Conservation (phyloP, 2,888 invertebrate genomes). For the Apamea monoglypha region DNA sequence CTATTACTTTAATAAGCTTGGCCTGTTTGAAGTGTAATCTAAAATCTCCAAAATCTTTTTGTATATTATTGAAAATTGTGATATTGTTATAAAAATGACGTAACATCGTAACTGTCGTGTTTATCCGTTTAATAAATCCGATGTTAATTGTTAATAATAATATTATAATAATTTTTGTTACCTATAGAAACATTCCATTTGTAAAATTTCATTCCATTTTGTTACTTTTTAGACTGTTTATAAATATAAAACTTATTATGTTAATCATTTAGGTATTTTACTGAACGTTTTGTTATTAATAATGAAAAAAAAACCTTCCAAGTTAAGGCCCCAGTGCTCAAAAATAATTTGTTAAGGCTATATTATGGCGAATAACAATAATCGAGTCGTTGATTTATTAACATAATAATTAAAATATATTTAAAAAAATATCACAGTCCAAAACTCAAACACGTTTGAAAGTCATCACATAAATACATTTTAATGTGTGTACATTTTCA, state of each 20-base stretch:
- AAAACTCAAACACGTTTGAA: conserved; percentile 82
- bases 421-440: conserved; percentile 77
- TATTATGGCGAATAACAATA: conserved; percentile 75
- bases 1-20: conserved; percentile 88
- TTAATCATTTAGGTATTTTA: conserved; percentile 51
- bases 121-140: conserved; percentile 77
- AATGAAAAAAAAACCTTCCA: conserved; percentile 61
- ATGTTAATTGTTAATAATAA: conserved; percentile 76
- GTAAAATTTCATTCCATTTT: conserved; percentile 61
- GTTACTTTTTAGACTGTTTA: conserved; percentile 65
- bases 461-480: conserved; percentile 79
- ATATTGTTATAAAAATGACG: conserved; percentile 88
- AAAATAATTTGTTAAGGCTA: conserved; percentile 85
- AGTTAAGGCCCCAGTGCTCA: conserved; percentile 84
- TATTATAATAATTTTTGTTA: conserved; percentile 57
- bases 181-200: conserved; percentile 50
- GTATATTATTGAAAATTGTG: conserved; percentile 91
- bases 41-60: conserved; percentile 86
- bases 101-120: conserved; percentile 82
- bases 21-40: conserved; percentile 88
- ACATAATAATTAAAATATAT: conserved; percentile 70
- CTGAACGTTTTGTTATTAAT: conserved; percentile 39
- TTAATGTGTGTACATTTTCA: conserved; percentile 83
- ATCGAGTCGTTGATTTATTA: conserved; percentile 77
- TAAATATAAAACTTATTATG: conserved; percentile 57